These are phyloP conservation scores for Odontocerum albicorne DNA, from an alignment of 2,888 invertebrate genomes.

Conservation along the genomic window DNA sequence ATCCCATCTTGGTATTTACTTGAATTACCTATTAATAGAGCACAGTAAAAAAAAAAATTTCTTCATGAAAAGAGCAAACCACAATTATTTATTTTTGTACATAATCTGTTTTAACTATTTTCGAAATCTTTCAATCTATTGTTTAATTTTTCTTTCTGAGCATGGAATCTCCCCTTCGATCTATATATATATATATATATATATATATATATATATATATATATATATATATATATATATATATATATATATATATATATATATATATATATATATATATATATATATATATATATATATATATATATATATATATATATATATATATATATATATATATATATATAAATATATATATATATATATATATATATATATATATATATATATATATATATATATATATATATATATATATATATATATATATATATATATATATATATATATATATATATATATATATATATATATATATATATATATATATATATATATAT, in stretches of 20 bases:
- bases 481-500: neutral
- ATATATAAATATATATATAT: neutral
- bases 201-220: neutral
- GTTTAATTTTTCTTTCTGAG: neutral
- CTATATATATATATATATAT: neutral
- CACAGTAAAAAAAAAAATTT: too few relatives aligned
- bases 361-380: neutral
- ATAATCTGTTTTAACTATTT: too few relatives aligned
- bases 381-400: neutral
- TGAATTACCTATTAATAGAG: too few relatives aligned
- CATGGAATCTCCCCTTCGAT: neutral
- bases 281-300: neutral
- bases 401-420: neutral
- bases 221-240: neutral
- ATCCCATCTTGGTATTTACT: too few relatives aligned
- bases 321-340: neutral
- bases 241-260: neutral
- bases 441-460: neutral
- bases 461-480: neutral
- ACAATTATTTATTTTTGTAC: too few relatives aligned
- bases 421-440: neutral
- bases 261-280: neutral
- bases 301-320: neutral
- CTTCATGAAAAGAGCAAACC: too few relatives aligned
- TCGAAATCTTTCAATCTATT: too few relatives aligned